Evolutionary conservation across 2,113 vertebrate species (phyloP).

Genomic region (Notiomystis cincta): DNA sequence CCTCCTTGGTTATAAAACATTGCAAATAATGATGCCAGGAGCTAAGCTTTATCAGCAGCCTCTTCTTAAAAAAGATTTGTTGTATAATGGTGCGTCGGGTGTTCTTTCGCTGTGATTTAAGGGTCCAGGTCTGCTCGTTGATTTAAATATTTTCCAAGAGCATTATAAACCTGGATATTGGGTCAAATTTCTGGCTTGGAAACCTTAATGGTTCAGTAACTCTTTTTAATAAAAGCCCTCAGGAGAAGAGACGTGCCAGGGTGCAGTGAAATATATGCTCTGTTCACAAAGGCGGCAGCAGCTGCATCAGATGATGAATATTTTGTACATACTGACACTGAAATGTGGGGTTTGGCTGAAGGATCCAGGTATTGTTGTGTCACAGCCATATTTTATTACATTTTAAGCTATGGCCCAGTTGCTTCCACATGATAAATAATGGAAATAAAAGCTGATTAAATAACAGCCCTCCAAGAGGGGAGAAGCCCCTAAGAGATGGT

Average conservation of each 20-base stretch:
- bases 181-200: constrained; percentile 31
- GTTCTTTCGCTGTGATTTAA: constrained; percentile 34
- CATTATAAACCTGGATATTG: constrained; percentile 19
- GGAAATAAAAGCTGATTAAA: constrained; percentile 59
- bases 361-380: neutral
- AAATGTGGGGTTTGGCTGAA: neutral
- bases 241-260: constrained; percentile 17
- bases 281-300: neutral
- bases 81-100: neutral
- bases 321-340: constrained; percentile 22
- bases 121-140: neutral
- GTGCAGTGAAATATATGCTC: constrained; percentile 37
- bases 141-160: constrained; percentile 45
- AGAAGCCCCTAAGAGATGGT: neutral
- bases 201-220: constrained; percentile 38
- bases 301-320: constrained; percentile 1
- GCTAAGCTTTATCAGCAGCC: constrained; percentile 53
- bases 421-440: constrained; percentile 29
- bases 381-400: neutral
- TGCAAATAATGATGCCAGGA: constrained; percentile 37
- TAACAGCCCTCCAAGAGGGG: constrained; percentile 2
- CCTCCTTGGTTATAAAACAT: constrained; percentile 45
- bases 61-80: constrained; percentile 54
- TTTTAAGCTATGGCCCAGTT: neutral
- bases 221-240: constrained; percentile 50